Evolutionary conservation across 2,113 vertebrate species (phyloP).

Genomic region (Ciconia boyciana): DNA sequence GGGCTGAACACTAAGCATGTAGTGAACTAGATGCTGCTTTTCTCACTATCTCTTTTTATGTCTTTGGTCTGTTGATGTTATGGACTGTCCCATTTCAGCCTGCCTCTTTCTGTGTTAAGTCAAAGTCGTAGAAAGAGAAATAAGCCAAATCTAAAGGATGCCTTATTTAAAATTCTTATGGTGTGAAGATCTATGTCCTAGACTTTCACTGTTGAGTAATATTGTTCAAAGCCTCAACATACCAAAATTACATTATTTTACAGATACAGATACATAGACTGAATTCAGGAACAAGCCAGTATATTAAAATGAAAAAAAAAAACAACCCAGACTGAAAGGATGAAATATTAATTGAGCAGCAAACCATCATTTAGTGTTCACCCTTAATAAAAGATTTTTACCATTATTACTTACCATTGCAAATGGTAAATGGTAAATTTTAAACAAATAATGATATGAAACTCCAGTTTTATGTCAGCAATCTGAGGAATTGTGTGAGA

Average conservation of each 20-base stretch:
- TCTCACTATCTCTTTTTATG: not conserved
- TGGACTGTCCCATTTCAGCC: not conserved
- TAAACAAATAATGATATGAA: not conserved
- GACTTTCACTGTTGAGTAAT: not conserved
- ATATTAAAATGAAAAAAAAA: not conserved
- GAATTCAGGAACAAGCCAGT: not conserved
- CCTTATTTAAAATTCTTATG: not conserved
- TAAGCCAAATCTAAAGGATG: not conserved
- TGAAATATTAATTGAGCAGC: not conserved
- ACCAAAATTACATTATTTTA: not conserved
- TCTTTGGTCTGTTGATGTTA: not conserved
- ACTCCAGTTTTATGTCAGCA: not conserved
- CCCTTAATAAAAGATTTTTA: not conserved
- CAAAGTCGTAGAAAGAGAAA: not conserved
- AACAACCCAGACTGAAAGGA: not conserved
- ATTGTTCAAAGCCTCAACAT: not conserved
- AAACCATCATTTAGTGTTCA: not conserved
- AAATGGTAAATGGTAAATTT: not conserved
- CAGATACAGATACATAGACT: not conserved
- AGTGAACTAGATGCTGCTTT: not conserved
- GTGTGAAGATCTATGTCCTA: not conserved
- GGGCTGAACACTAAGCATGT: not conserved
- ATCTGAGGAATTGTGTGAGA: not conserved
- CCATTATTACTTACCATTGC: not conserved
- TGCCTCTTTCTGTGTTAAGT: not conserved